Evolutionary conservation across 2,888 invertebrate species (phyloP).

Genomic region (Desoria tigrina): DNA sequence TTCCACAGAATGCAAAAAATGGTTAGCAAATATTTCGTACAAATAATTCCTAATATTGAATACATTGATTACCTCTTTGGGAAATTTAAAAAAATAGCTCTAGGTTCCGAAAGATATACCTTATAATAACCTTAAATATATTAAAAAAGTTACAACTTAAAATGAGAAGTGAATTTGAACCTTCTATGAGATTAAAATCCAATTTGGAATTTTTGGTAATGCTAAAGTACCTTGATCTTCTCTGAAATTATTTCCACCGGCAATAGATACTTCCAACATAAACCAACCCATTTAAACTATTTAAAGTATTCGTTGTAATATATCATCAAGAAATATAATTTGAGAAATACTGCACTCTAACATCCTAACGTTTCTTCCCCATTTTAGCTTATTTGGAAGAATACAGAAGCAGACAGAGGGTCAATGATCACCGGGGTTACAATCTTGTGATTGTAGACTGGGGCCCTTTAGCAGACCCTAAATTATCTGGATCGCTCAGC

Average conservation of each 20-base stretch:
- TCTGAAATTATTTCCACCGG: too few relatives aligned
- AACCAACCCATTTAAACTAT: background rate
- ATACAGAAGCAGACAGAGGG: background rate
- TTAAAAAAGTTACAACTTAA: too few relatives aligned
- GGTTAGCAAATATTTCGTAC: conserved; percentile 10
- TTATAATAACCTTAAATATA: background rate
- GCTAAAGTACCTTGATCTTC: too few relatives aligned
- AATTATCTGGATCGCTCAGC: conserved; percentile 27
- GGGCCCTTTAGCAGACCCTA: conserved; percentile 38
- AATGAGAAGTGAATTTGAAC: too few relatives aligned
- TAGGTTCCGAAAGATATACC: background rate
- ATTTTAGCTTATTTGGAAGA: conserved; percentile 25
- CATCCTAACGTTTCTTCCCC: too few relatives aligned
- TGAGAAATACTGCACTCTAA: background rate
- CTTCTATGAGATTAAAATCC: too few relatives aligned
- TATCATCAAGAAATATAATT: background rate
- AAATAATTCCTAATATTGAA: background rate
- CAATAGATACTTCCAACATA: background rate
- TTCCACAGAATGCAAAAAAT: conserved; percentile 38
- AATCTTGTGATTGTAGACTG: conserved; percentile 38
- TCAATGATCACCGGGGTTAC: conserved; percentile 11
- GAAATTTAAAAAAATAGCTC: background rate
- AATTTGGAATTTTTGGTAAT: too few relatives aligned
- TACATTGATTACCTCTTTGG: conserved; percentile 6
- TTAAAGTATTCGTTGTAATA: background rate